Evolutionary conservation across 2,797 vertebrate species (phyloP).

Genomic region (Thaleichthys pacificus): DNA sequence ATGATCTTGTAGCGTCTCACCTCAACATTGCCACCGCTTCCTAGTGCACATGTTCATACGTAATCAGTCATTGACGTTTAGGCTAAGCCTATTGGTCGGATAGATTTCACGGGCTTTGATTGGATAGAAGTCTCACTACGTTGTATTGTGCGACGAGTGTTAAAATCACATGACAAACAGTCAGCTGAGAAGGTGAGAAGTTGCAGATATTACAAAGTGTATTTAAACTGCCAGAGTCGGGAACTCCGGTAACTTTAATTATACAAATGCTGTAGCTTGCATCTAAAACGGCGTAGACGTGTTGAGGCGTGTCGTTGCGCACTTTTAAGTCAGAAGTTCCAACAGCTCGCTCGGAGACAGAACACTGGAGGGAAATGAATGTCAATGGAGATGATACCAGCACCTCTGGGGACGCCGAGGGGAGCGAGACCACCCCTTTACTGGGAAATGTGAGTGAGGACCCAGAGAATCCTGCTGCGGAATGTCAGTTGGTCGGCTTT

Average conservation of each 20-base stretch:
- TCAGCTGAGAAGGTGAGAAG: conserved; percentile 14
- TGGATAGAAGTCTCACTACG: conserved; percentile 25
- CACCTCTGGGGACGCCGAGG: conserved; percentile 1
- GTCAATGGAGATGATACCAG: conserved; percentile 11
- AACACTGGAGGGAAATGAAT: conserved; percentile 49
- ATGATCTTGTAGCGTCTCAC: conserved; percentile 48
- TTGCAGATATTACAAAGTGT: neutral
- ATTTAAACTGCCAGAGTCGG: neutral
- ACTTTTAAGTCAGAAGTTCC: neutral
- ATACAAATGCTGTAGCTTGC: neutral
- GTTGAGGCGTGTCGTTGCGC: neutral
- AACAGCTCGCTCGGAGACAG: neutral
- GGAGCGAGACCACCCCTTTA: conserved; percentile 54
- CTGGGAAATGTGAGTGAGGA: conserved; percentile 64
- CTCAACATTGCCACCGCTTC: conserved; percentile 67
- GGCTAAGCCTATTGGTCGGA: conserved; percentile 54
- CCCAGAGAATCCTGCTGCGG: neutral
- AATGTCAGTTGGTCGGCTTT: too few species aligned
- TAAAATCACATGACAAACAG: conserved; percentile 20
- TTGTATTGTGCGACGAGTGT: conserved; percentile 38
- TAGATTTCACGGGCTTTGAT: conserved; percentile 19
- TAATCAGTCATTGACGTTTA: conserved; percentile 56
- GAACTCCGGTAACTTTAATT: neutral
- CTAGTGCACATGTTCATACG: conserved; percentile 29
- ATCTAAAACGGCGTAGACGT: neutral